Base-by-base conservation (phyloP, 2,888 invertebrate species). In the Protophormia terraenovae region DNA sequence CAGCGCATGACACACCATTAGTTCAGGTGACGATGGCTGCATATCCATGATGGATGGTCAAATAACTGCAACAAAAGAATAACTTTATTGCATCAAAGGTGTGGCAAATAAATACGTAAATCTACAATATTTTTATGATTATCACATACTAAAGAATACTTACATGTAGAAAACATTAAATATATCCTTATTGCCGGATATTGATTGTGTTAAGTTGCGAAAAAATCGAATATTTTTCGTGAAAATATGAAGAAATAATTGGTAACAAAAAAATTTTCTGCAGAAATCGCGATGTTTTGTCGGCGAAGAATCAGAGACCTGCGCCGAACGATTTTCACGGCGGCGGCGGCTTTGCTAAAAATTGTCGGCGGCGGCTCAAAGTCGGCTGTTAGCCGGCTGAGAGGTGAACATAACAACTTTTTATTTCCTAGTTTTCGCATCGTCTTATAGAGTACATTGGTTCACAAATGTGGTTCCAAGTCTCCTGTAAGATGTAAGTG, bases 1-100 rank as follows among this genome's bases (percentile, higher is more conserved):
- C 41, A 98, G 93, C 69, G 97, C 91, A 86, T 92, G 90, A 79
- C 89, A 92, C 53, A 93, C 92, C 87, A 93, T 90, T 88, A 91
- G 87, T 88, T 92, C 92, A 66, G 92, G 91, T 78, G 91, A 91
- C 55, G 88, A 83, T 19, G 81, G 76, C 71, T 87, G 85, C 79
- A 86, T 77, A 62, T 85, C 80, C 84, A 86, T 84, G 72, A 82
- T 81, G 85, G 83, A 81, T 84, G 77, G 73, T 86, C 79, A 81
- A 82, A 72, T 58, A 83, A 73, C 87, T 86, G 71, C 24, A 76
- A 79, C 47, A 71, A 67, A 45, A 81, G 38, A 66, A 47, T 38
- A 19, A 47, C 7, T 16, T 47, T 32, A 50, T 62, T 50, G 55
- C 72, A 76, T 67, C 71, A 83, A 55, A 87, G 78, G 79, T 67